These are phyloP conservation scores for Venustaconcha ellipsiformis DNA, from an alignment of 1,140 invertebrate genomes.

Conservation along the genomic window DNA sequence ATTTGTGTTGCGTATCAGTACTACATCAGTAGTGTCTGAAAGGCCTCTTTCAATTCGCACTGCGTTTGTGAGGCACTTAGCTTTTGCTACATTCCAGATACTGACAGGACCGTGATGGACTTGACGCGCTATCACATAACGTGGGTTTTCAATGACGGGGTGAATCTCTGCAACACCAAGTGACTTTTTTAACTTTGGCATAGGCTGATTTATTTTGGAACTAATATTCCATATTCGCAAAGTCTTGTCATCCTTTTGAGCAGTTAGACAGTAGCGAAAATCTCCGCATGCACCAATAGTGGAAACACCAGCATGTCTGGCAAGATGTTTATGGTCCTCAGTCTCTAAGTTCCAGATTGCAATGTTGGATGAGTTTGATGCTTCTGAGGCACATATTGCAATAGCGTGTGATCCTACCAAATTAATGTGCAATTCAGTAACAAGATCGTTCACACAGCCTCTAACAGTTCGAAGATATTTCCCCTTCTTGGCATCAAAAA, in stretches of 20 bases:
- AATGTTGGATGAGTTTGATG: conserved; percentile 59
- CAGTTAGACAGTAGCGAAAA: conserved; percentile 60
- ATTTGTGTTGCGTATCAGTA: conserved; percentile 58
- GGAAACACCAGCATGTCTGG: conserved; percentile 56
- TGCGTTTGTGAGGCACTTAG: conserved; percentile 49
- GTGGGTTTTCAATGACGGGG: conserved; percentile 59
- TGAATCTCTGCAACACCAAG: conserved; percentile 57
- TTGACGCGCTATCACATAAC: conserved; percentile 61
- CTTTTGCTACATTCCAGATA: conserved; percentile 65
- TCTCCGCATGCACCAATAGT: conserved; percentile 56
- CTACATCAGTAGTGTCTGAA: conserved; percentile 55
- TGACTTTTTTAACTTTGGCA: conserved; percentile 55
- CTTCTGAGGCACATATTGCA: conserved; percentile 48
- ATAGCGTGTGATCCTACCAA: conserved; percentile 61
- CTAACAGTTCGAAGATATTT: conserved; percentile 59
- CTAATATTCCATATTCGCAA: conserved; percentile 65
- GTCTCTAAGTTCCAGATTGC: conserved; percentile 68
- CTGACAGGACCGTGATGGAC: conserved; percentile 62
- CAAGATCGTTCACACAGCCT: conserved; percentile 59
- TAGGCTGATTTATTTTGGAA: conserved; percentile 54
- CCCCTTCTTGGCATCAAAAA: conserved; percentile 61
- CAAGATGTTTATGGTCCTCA: conserved; percentile 68
- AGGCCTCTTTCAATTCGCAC: conserved; percentile 60
- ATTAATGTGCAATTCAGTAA: conserved; percentile 55
- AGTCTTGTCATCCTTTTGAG: conserved; percentile 51